These are phyloP conservation scores for Etheostoma perlongum DNA, from an alignment of 2,797 vertebrate species.

Conservation along the genomic window DNA sequence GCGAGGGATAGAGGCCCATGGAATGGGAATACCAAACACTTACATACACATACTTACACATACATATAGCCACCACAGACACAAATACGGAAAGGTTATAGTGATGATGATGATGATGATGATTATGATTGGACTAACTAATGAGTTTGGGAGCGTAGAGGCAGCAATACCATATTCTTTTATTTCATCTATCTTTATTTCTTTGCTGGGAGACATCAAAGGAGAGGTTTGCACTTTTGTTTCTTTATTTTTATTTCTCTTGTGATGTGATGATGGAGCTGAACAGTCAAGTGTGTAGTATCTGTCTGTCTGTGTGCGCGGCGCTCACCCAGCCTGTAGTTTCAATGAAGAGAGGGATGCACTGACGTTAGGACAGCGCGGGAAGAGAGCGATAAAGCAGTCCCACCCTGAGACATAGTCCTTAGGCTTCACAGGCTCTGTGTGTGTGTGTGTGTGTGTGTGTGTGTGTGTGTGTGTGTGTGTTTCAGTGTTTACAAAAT, in stretches of 20 bases:
- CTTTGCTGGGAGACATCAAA: slow-evolving; percentile 62
- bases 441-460: slow-evolving; percentile 49
- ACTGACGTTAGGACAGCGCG: slow-evolving; percentile 14
- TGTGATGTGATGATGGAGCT: slow-evolving; percentile 58
- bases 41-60: slow-evolving; percentile 7
- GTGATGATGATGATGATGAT: slow-evolving; percentile 43
- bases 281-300: slow-evolving; percentile 40
- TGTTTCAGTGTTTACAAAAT: slow-evolving; percentile 70
- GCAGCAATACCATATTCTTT: slow-evolving; percentile 42
- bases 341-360: slow-evolving; percentile 76
- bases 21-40: slow-evolving; percentile 1
- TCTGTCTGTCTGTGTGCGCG: slow-evolving; percentile 28
- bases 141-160: slow-evolving; percentile 59
- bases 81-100: slow-evolving; percentile 43
- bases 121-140: slow-evolving; percentile 64
- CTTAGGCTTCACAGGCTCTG: slow-evolving; percentile 64
- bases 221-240: slow-evolving; percentile 81
- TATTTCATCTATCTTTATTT: slow-evolving; percentile 57
- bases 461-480: slow-evolving; percentile 37
- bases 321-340: slow-evolving; percentile 60
- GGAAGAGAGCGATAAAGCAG: slow-evolving; percentile 37
- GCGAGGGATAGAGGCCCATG: neutral
- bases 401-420: slow-evolving; percentile 75
- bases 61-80: slow-evolving; percentile 25
- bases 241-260: slow-evolving; percentile 62